Evolutionary conservation across 2,888 invertebrate genomes (phyloP).

Genomic region (Macrosiphum euphorbiae): DNA sequence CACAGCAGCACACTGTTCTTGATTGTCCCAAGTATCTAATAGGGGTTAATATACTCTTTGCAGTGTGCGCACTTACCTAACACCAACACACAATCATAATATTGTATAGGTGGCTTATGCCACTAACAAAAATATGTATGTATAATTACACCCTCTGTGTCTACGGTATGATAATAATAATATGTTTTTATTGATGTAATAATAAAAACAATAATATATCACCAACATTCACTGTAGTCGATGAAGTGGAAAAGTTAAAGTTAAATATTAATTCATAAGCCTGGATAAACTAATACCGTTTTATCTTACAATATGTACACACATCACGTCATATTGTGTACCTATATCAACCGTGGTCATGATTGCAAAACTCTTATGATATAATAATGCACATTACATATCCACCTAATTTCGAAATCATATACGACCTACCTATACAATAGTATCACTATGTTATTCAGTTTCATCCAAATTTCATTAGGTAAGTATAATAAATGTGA

Average conservation of each 20-base stretch:
- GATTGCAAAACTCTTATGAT: background rate
- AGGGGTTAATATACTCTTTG: background rate
- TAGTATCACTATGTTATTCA: background rate
- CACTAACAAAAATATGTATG: background rate
- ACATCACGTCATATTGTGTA: background rate
- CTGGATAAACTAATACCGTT: too few species aligned
- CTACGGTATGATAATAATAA: background rate
- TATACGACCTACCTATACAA: too few species aligned
- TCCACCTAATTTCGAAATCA: too few species aligned
- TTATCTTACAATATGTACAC: background rate
- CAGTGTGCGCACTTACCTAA: background rate
- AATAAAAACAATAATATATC: background rate
- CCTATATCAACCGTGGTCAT: background rate
- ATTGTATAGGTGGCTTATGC: background rate
- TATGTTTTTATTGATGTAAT: too few species aligned
- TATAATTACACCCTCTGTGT: background rate
- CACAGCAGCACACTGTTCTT: background rate
- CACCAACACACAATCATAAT: background rate
- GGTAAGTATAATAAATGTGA: too few species aligned
- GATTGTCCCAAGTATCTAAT: background rate
- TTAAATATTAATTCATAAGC: background rate
- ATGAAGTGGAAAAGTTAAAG: background rate
- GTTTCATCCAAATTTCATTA: background rate
- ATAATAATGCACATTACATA: too few species aligned
- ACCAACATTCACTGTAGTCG: background rate